Percentiles rank a stretch among this genome's conserved stretches.
These are phyloP conservation scores for Hypotaenidia okinawae DNA, from an alignment of 2,797 vertebrate species.

Conservation along the genomic window DNA sequence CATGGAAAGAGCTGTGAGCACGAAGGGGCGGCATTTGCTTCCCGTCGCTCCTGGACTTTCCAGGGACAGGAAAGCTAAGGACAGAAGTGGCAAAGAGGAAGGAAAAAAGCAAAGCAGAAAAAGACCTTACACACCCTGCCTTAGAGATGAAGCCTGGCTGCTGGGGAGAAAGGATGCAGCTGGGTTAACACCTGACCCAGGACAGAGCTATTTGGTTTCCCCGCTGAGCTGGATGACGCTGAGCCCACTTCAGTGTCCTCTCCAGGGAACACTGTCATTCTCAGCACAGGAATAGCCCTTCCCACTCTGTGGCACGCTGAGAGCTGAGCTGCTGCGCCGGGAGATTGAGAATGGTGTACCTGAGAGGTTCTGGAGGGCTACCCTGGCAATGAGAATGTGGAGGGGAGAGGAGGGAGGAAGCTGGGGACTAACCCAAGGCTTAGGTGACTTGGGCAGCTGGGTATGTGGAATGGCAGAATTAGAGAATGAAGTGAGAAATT, in stretches of 20 bases:
- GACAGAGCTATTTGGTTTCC: neutral
- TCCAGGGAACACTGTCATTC: neutral
- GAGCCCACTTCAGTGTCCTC: neutral
- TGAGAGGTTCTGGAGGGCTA: neutral
- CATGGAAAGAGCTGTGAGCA: neutral
- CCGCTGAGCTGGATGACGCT: neutral
- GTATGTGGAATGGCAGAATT: neutral
- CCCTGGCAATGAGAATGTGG: rapidly evolving
- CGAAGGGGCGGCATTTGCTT: neutral
- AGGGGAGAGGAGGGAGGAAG: neutral
- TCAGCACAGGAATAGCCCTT: neutral
- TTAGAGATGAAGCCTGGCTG: neutral
- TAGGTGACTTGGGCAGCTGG: neutral
- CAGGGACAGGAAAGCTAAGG: constrained; percentile 36
- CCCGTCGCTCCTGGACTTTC: neutral
- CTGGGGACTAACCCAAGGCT: neutral
- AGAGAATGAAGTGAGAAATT: neutral
- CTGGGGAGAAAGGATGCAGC: constrained; percentile 23
- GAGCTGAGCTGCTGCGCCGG: neutral
- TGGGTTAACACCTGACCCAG: neutral
- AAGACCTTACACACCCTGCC: neutral
- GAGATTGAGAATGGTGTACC: rapidly evolving
- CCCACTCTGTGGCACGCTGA: rapidly evolving
- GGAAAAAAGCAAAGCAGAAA: constrained; percentile 2
- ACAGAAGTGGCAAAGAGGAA: constrained; percentile 40